Base-by-base conservation (phyloP, 1,140 invertebrate species). In the Drosophila jambulina region DNA sequence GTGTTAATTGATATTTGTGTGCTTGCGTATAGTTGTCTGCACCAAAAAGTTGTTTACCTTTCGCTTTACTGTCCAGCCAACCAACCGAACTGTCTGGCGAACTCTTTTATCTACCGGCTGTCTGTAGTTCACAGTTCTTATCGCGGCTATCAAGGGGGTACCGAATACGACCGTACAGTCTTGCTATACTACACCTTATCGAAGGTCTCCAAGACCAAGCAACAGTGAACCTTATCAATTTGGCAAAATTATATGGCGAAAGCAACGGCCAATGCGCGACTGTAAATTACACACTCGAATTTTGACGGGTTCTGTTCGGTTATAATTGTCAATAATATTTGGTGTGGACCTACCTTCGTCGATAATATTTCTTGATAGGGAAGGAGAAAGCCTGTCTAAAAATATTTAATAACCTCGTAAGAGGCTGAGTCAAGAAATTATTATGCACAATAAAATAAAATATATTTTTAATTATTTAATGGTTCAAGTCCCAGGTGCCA, bases 21-120 rank as follows among this genome's bases (percentile, higher is more conserved):
- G 40, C 21, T 21, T 43, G 10, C 25, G 17, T 40, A 51, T 19
- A 48, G n/a, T 23, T 59, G 42, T 36, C n/a, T 36, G 12, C 32
- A 32, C 53, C 21, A n/a, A 75, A 68, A 48, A 54, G 53, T 68
- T 83, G 72, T 83, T 80, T 85, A 85, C 77, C 49, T 64, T 74
- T 51, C 36, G 42, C 13, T n/a, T 42, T 42, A 27, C 45, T 53
- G 32, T 59, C 17, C 43, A 53, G 17, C 27, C 25, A 49, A n/a
- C 25, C 48, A 49, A 17, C 42, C 19, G 36, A 53, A 21, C 45
- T 62, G 69, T 80, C 78, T 65, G 46, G 40, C 53, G 29, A 49
- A 60, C 45, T 72, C 45, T 60, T 51, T 51, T 60, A 60, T 72
- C 53, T 60, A 27, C 36, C 67, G 23, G 53, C 32, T 40, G 25